Evolutionary conservation across 2,113 vertebrate genomes (phyloP).

Genomic region (Myocastor coypus): DNA sequence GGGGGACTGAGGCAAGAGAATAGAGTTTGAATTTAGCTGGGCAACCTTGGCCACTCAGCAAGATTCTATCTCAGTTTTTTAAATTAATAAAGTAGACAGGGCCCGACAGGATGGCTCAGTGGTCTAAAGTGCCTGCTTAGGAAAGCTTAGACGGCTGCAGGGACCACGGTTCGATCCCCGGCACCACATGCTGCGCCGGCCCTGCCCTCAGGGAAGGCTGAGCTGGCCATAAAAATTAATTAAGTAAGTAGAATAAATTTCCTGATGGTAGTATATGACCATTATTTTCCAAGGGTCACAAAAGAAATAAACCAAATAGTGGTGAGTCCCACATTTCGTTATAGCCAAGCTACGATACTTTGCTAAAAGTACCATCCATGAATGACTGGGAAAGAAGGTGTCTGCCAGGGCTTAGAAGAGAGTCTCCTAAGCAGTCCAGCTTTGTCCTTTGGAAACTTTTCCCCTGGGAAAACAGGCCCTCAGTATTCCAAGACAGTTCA

Average conservation of each 20-base stretch:
- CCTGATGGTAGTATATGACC: neutral
- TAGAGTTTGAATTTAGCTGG: neutral
- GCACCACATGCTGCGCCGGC: too few species aligned
- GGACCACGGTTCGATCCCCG: too few species aligned
- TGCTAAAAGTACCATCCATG: neutral
- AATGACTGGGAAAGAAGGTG: neutral
- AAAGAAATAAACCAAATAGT: slow-evolving; percentile 39
- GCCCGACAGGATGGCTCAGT: too few species aligned
- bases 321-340: neutral
- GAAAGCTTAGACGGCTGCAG: too few species aligned
- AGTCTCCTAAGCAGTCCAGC: neutral
- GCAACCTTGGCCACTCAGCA: neutral
- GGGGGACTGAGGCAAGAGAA: neutral
- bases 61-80: neutral
- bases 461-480: neutral
- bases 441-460: neutral
- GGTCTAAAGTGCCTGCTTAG: too few species aligned
- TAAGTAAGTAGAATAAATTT: neutral
- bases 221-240: too few species aligned
- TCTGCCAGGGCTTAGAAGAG: neutral
- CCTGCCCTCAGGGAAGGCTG: too few species aligned
- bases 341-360: neutral
- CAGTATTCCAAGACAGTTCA: neutral
- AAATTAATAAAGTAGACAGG: neutral
- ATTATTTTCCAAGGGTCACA: neutral